Evolutionary conservation across 1,140 invertebrate genomes (phyloP).

Genomic region (Bradynema listronoti): DNA sequence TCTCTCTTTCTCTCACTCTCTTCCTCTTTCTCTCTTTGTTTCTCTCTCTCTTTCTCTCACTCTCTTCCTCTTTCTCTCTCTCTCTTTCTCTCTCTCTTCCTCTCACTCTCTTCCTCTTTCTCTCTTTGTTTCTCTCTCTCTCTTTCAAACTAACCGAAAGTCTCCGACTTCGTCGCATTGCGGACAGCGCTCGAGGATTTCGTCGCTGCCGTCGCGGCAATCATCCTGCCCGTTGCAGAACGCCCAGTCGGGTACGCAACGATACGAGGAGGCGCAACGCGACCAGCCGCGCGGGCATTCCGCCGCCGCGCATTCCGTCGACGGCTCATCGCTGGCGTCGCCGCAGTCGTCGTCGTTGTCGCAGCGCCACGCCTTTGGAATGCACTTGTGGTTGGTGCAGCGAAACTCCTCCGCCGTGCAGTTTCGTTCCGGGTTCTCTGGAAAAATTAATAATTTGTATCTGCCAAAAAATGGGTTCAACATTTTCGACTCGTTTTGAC

Average conservation of each 20-base stretch:
- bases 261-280: constrained; percentile 45
- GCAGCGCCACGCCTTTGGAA: constrained; percentile 70
- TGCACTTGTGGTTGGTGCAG: constrained; percentile 75
- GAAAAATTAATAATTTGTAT: constrained; percentile 1
- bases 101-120: no score
- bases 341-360: constrained; percentile 75
- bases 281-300: constrained; percentile 45
- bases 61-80: no score
- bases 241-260: constrained; percentile 57
- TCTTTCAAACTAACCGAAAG: no score
- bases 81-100: no score
- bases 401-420: constrained; percentile 65
- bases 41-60: no score
- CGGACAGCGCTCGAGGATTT: constrained; percentile 36
- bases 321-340: constrained; percentile 71
- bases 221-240: constrained; percentile 58
- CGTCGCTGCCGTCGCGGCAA: constrained; percentile 52
- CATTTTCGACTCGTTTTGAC: no score
- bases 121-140: no score
- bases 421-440: constrained; percentile 46
- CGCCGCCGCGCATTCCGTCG: constrained; percentile 14
- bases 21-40: no score
- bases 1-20: no score
- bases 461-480: not conserved
- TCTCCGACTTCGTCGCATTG: constrained; percentile 53